These are phyloP conservation scores for Ictidomys tridecemlineatus DNA, from an alignment of 2,113 vertebrate species.

Conservation along the genomic window DNA sequence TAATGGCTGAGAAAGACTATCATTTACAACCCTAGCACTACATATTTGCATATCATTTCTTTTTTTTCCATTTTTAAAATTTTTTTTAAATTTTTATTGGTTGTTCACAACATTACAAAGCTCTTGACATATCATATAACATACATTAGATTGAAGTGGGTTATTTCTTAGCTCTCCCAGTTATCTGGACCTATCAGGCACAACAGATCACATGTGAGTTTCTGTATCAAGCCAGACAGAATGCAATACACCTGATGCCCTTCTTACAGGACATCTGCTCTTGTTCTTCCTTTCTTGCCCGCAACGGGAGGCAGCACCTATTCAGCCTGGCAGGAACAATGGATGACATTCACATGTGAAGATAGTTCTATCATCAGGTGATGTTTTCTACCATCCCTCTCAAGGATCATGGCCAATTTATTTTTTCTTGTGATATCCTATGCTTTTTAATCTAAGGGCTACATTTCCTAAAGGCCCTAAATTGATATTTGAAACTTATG, in stretches of 20 bases:
- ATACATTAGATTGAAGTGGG: too few relatives aligned
- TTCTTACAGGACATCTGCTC: not conserved
- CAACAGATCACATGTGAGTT: not conserved
- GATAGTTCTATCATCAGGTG: not conserved
- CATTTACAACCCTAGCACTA: not conserved
- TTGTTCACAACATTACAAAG: too few relatives aligned
- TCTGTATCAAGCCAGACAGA: not conserved
- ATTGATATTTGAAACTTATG: not conserved
- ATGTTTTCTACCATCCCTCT: not conserved
- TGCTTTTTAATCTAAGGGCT: not conserved
- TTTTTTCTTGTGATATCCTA: not conserved
- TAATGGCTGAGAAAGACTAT: not conserved
- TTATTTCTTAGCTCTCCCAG: not conserved
- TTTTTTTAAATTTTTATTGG: too few relatives aligned
- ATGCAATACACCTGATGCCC: not conserved
- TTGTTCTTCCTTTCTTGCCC: not conserved
- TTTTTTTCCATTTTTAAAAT: too few relatives aligned
- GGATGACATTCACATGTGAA: not conserved
- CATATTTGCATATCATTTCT: not conserved
- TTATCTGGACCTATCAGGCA: not conserved
- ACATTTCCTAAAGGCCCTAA: not conserved
- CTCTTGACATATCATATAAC: too few relatives aligned
- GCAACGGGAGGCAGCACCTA: not conserved
- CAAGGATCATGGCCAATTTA: not conserved
- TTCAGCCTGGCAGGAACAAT: not conserved